These are phyloP conservation scores for Ceyx erithaca DNA, from an alignment of 2,797 vertebrate species.

Conservation along the genomic window DNA sequence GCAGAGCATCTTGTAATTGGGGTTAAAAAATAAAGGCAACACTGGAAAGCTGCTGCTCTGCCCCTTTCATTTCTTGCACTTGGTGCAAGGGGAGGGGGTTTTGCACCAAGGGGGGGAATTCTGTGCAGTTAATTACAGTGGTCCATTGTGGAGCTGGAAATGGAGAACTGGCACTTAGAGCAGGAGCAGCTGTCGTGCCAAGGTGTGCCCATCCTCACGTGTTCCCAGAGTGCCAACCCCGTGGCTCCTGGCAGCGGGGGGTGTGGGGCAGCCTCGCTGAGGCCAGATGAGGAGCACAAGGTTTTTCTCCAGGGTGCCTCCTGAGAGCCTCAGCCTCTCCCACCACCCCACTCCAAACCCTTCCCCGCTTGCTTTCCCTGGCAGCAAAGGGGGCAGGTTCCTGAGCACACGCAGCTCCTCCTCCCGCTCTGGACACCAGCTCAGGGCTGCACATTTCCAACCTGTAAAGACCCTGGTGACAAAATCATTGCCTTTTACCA, in stretches of 20 bases:
- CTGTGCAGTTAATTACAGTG: not conserved
- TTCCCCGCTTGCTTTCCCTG: not conserved
- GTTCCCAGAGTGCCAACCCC: not conserved
- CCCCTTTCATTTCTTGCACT: not conserved
- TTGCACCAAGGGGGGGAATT: not conserved
- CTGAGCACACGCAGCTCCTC: not conserved
- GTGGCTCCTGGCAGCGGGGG: accelerated
- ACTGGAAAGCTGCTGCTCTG: not conserved
- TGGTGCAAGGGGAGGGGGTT: no score
- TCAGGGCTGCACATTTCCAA: not conserved
- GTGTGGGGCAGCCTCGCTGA: accelerated
- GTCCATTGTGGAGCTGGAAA: not conserved
- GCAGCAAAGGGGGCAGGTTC: not conserved
- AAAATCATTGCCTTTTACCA: not conserved
- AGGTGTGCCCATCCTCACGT: accelerated
- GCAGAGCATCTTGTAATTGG: accelerated
- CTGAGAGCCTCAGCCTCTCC: not conserved
- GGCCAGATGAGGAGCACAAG: not conserved
- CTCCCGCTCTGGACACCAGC: not conserved
- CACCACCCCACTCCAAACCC: not conserved
- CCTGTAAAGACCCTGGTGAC: accelerated
- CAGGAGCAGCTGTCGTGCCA: not conserved
- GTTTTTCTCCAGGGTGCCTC: not conserved
- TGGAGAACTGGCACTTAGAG: accelerated
- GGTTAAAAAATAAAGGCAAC: not conserved